phyloP scores from a whole-genome alignment of 2,888 invertebrate genomes.

The Drosophila subsilvestris region DNA sequence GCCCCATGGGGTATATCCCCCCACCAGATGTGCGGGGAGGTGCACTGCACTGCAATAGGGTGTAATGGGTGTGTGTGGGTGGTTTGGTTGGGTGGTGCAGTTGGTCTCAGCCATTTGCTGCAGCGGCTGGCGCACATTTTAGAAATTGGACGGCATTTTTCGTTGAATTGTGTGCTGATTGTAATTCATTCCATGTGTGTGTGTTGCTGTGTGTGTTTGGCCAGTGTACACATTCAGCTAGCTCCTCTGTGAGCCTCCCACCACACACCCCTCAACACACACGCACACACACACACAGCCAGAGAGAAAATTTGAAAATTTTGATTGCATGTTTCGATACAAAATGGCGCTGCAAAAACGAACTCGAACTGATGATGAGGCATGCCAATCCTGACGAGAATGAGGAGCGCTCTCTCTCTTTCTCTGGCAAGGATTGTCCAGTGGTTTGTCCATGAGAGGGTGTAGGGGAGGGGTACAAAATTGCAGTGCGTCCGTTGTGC shows the following conservation, averaged over 20 bases:
- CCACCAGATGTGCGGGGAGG: too few species aligned
- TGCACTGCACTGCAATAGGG: conserved; percentile 2
- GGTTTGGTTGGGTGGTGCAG: conserved; percentile 27
- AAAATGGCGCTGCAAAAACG: conserved; percentile 77
- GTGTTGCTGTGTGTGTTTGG: conserved; percentile 55
- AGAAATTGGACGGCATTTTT: conserved; percentile 80
- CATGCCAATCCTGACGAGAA: conserved; percentile 75
- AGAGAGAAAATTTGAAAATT: conserved; percentile 81
- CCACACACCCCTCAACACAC: not conserved
- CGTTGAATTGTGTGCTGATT: conserved; percentile 81
- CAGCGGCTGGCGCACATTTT: conserved; percentile 65
- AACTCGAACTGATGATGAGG: conserved; percentile 69
- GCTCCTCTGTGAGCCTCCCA: not conserved
- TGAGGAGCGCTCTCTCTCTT: conserved; percentile 26
- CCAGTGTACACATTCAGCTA: conserved; percentile 44
- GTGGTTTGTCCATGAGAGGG: conserved; percentile 2
- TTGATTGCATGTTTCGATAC: conserved; percentile 82
- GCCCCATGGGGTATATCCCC: conserved; percentile 57
- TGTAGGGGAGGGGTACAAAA: conserved; percentile 36
- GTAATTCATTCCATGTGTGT: conserved; percentile 77
- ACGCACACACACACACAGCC: conserved; percentile 21
- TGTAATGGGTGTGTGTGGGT: not conserved
- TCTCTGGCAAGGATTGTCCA: conserved; percentile 47
- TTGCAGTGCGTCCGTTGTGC: conserved; percentile 73
- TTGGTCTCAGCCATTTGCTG: conserved; percentile 23